Percentiles rank a stretch among this genome's conserved stretches.
Conservation (phyloP, 1,140 invertebrate species). For the Carposina sasakii region DNA sequence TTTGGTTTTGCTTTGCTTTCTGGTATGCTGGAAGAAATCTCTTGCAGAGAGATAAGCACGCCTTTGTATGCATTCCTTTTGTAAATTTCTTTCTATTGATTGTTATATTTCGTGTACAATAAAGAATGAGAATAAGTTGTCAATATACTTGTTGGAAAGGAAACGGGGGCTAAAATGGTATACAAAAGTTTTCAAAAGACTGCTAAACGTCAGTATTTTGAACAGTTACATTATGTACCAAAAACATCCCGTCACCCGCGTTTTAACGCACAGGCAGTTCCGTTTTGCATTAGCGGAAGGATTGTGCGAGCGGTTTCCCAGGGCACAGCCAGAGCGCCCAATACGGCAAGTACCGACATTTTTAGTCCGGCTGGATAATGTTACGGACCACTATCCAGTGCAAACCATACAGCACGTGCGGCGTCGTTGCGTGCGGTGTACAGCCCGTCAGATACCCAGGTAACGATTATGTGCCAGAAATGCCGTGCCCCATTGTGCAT, state of each 20-base stretch:
- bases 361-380: neutral
- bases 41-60: too few relatives aligned
- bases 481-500: neutral
- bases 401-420: neutral
- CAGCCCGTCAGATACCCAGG: neutral
- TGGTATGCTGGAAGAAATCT: too few relatives aligned
- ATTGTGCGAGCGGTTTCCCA: neutral
- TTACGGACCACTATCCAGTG: neutral
- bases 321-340: neutral
- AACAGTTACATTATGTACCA: slow-evolving; percentile 6
- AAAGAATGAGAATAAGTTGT: too few relatives aligned
- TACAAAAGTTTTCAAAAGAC: slow-evolving; percentile 4
- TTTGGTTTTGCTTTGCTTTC: too few relatives aligned
- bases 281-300: neutral
- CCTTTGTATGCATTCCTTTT: too few relatives aligned
- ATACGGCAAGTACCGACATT: neutral
- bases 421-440: neutral
- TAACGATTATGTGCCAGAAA: neutral
- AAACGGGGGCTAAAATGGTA: slow-evolving; percentile 13
- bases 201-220: slow-evolving; percentile 2
- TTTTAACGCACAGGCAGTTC: neutral
- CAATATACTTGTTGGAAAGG: slow-evolving; percentile 9
- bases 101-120: too few relatives aligned
- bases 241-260: neutral
- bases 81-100: too few relatives aligned